These are phyloP conservation scores for Poecile atricapillus DNA, from an alignment of 2,113 vertebrate genomes.

Conservation along the genomic window DNA sequence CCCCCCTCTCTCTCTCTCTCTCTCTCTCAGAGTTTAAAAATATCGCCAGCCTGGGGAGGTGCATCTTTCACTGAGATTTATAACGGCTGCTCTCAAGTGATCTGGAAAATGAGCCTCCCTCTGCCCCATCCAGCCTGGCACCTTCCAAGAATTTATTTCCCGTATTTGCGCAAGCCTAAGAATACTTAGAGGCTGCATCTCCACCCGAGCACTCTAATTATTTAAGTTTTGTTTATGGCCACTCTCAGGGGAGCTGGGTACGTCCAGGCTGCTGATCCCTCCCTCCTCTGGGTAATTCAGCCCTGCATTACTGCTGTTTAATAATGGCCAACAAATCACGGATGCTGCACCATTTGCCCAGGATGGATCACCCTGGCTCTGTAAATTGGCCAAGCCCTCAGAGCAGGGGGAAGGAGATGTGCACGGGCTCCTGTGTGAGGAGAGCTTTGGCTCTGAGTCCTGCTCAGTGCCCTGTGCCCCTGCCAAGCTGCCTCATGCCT, in stretches of 20 bases:
- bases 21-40: constrained; percentile 43
- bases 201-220: constrained; percentile 61
- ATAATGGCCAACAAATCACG: constrained; percentile 24
- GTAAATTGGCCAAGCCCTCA: neutral
- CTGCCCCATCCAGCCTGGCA: constrained; percentile 56
- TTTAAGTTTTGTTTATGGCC: constrained; percentile 67
- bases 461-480: neutral
- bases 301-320: neutral
- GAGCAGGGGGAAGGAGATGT: rapidly evolving
- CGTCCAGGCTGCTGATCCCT: neutral
- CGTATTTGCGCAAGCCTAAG: constrained; percentile 50
- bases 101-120: constrained; percentile 62
- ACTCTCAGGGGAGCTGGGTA: constrained; percentile 1
- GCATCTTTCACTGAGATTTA: constrained; percentile 72
- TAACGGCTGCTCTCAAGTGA: constrained; percentile 57
- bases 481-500: neutral
- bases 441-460: neutral
- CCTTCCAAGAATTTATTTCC: constrained; percentile 70
- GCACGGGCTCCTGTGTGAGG: neutral
- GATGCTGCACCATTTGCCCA: neutral
- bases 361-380: neutral
- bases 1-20: neutral
- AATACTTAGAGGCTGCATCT: constrained; percentile 60
- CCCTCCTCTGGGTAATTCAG: constrained; percentile 1
- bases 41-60: constrained; percentile 70